A percentile compares a stretch with the other conserved stretches of the same genome.
Conservation (phyloP, 2,113 vertebrate species). For the Machaerirhynchus nigripectus region DNA sequence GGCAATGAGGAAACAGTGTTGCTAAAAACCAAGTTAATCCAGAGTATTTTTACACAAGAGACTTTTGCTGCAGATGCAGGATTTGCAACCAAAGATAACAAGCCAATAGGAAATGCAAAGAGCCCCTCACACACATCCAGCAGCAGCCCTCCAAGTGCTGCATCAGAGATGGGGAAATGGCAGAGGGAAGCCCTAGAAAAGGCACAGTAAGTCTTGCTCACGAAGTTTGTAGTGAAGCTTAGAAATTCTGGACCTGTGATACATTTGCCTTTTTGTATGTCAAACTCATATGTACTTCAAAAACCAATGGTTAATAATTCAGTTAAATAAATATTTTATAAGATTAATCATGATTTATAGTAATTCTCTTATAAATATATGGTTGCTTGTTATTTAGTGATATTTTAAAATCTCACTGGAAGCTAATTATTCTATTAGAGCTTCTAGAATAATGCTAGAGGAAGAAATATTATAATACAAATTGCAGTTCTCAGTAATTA, state of each 20-base stretch:
- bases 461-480: not conserved
- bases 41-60: constrained; percentile 20
- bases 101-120: not conserved
- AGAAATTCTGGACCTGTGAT: not conserved
- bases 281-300: not conserved
- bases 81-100: not conserved
- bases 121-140: not conserved
- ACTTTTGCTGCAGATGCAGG: not conserved
- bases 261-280: not conserved
- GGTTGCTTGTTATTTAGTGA: not conserved
- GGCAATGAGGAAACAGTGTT: not conserved
- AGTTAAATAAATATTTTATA: not conserved
- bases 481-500: not conserved
- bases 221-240: not conserved
- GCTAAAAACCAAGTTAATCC: constrained; percentile 6
- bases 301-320: not conserved
- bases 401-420: not conserved
- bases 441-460: not conserved
- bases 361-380: not conserved
- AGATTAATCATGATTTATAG: not conserved
- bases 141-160: not conserved
- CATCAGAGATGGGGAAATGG: not conserved
- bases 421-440: not conserved
- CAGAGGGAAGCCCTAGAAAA: constrained; percentile 50
- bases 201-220: constrained; percentile 70